Evolutionary conservation across 1,140 invertebrate species (phyloP).

Genomic region (Glossosoma conforme): DNA sequence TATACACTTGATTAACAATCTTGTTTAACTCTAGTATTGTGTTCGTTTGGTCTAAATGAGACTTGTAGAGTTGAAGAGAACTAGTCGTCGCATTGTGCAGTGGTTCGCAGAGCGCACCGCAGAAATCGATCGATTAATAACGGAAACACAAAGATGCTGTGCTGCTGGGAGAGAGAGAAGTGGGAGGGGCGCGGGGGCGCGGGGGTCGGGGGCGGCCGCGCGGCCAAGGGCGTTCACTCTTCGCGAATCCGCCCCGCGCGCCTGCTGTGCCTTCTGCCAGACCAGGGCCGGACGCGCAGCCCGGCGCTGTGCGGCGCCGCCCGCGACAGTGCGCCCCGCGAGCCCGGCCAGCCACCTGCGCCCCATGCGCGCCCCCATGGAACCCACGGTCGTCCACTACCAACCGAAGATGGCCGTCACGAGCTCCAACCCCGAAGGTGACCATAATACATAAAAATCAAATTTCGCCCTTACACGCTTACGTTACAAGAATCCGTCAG

Average conservation of each 20-base stretch:
- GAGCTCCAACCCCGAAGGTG: slow-evolving; percentile 18
- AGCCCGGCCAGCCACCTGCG: no score
- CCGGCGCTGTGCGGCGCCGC: slow-evolving; percentile 44
- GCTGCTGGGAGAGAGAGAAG: slow-evolving; percentile 34
- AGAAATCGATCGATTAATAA: slow-evolving; percentile 28
- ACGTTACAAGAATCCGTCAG: no score
- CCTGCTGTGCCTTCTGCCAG: not conserved
- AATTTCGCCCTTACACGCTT: no score
- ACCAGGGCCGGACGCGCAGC: slow-evolving; percentile 34
- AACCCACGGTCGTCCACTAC: slow-evolving; percentile 16
- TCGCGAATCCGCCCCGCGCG: slow-evolving; percentile 16
- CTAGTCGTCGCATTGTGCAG: slow-evolving; percentile 1
- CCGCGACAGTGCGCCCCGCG: not conserved
- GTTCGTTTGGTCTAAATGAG: no score
- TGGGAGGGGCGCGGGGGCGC: slow-evolving; percentile 36
- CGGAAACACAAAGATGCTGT: slow-evolving; percentile 25
- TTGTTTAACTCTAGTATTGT: no score
- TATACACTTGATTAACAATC: no score
- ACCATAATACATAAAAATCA: no score
- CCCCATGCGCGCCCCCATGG: no score
- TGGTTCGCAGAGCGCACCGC: not conserved
- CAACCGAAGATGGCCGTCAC: slow-evolving; percentile 21
- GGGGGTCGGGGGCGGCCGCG: slow-evolving; percentile 41
- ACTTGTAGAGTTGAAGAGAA: no score
- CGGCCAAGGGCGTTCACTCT: slow-evolving; percentile 31